Percentiles rank a stretch among this genome's conserved stretches.
Conservation (phyloP, 1,140 invertebrate genomes). For the Ceratosolen solmsi region DNA sequence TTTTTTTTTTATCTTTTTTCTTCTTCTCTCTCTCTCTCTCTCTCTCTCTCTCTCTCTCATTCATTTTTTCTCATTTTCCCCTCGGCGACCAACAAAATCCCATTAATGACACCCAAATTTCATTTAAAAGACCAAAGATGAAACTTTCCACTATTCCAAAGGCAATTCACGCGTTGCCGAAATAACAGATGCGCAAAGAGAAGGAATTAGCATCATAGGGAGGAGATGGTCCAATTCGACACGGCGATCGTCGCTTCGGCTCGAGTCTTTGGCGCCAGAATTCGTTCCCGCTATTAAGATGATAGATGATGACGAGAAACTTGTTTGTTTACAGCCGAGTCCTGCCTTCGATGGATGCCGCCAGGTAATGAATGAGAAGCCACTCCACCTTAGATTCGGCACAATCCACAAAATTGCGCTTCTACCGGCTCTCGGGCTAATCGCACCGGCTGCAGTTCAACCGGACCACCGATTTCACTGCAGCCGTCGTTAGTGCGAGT, state of each 20-base stretch:
- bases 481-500: not conserved
- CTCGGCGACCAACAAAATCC: not conserved
- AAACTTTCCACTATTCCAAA: constrained; percentile 8
- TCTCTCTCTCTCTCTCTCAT: no score
- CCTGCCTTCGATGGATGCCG: not conserved
- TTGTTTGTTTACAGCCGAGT: constrained; percentile 58
- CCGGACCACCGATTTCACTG: not conserved
- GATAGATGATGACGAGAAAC: constrained; percentile 60
- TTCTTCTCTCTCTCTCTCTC: not conserved
- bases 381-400: not conserved
- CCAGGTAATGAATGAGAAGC: constrained; percentile 3
- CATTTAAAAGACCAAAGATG: constrained; percentile 4
- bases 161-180: not conserved
- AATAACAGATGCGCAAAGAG: not conserved
- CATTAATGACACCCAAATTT: constrained; percentile 29
- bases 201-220: not conserved
- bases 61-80: no score
- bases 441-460: not conserved
- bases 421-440: not conserved
- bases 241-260: constrained; percentile 31
- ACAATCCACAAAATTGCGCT: constrained; percentile 14
- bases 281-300: constrained; percentile 60
- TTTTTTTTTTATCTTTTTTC: no score
- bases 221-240: constrained; percentile 8
- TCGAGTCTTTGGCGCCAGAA: constrained; percentile 51